phyloP scores from a whole-genome alignment of 2,797 vertebrate species.

The Gymnothorax javanicus region DNA sequence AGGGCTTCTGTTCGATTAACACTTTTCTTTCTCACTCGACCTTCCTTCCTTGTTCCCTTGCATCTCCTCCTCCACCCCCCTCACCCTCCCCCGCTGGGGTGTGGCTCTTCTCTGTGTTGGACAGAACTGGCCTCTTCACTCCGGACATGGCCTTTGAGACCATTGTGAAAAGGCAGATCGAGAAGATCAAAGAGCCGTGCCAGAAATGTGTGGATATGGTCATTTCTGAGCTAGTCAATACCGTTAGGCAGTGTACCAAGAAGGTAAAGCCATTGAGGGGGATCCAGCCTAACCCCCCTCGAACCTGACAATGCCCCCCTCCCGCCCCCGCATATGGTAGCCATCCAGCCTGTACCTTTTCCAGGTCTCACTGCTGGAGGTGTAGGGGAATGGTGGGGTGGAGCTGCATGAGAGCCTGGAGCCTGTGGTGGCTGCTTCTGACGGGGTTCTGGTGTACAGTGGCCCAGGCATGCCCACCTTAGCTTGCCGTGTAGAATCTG shows the following conservation, averaged over 20 bases:
- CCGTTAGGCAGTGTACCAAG: slow-evolving; percentile 99
- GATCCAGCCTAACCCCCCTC: slow-evolving; percentile 42
- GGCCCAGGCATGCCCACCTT: slow-evolving; percentile 47
- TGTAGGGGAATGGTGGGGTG: slow-evolving; percentile 20
- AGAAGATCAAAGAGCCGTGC: slow-evolving; percentile 99
- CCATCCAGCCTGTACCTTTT: slow-evolving; percentile 12
- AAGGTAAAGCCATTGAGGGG: slow-evolving; percentile 83
- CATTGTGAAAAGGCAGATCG: slow-evolving; percentile 99
- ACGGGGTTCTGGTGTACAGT: slow-evolving; percentile 58
- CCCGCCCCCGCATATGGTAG: background rate
- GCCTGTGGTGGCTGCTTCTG: slow-evolving; percentile 48
- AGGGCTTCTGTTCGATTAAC: slow-evolving; percentile 61
- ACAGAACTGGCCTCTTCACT: slow-evolving; percentile 99
- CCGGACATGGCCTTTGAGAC: slow-evolving; percentile 99
- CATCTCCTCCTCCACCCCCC: slow-evolving; percentile 36
- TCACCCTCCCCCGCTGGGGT: slow-evolving; percentile 34
- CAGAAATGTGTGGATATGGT: slow-evolving; percentile 99
- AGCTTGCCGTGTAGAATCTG: slow-evolving; percentile 56
- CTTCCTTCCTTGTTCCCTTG: slow-evolving; percentile 47
- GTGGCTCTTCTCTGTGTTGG: slow-evolving; percentile 63
- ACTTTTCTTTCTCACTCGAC: slow-evolving; percentile 66
- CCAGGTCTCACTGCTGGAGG: slow-evolving; percentile 29
- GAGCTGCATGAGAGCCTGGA: slow-evolving; percentile 40
- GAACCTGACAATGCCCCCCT: background rate
- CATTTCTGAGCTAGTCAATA: slow-evolving; percentile 99